Evolutionary conservation across 2,888 invertebrate species (phyloP), one percentile per base, ranked within the genome.

Genomic region (Meganola albula): DNA sequence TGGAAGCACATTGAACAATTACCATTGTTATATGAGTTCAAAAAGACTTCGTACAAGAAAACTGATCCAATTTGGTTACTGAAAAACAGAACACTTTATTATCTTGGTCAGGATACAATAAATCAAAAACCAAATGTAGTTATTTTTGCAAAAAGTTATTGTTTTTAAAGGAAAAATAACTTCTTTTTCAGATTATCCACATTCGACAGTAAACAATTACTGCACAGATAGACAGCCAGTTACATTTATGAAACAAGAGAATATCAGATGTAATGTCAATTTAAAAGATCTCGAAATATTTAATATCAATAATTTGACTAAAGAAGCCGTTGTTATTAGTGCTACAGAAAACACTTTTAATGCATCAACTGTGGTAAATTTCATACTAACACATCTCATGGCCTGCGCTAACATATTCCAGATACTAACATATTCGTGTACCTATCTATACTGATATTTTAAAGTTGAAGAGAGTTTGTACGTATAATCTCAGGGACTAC

Each of bases 261-360:
- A 50, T 23, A 53, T 69, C 20, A 58, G 48, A 37, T 85, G 85
- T 41, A 63, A 50, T 37, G 74, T 76, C 0, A 76, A 73, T 43
- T 48, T 82, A 4, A 52, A 62, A 9, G 76, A 84, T 37, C 48
- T 84, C 3, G 76, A 84, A 64, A 75, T 77, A 69, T 67, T 82
- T 37, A 62, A 69, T 44, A 63, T 77, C 27, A 40, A 70, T 3
- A 69, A 68, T 40, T 63, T 52, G 23, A 51, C 58, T 8, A 59
- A 73, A 31, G 63, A 68, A 32, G 57, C 73, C 10, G 51, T 49
- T 22, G 44, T 82, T 27, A 61, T 80, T 23, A 79, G 78, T 46
- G 65, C 70, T 28, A 69, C 62, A 6, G 59, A 70, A 25, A 45
- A 45, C 8, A 65, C 67, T 20, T 37, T 58, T 3, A 77, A 74